A percentile compares a stretch with the other conserved stretches of the same genome.
These are phyloP conservation scores for Anniella stebbinsi DNA, from an alignment of 2,797 vertebrate genomes.

Conservation along the genomic window DNA sequence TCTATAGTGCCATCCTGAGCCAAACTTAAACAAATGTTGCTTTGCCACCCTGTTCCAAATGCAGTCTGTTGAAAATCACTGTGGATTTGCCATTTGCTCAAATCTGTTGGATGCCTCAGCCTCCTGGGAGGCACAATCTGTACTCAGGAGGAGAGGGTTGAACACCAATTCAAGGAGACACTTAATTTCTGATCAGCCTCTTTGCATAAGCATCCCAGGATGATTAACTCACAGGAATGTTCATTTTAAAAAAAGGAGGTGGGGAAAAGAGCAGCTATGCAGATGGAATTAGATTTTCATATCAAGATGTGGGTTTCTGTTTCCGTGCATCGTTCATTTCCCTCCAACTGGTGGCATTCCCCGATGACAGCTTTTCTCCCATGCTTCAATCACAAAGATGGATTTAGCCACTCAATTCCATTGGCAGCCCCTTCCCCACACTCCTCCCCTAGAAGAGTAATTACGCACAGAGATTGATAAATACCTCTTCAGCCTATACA, in stretches of 20 bases:
- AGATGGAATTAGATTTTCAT: slow-evolving; percentile 23
- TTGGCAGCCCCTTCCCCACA: neutral
- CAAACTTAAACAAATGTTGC: neutral
- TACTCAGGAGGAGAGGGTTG: slow-evolving; percentile 16
- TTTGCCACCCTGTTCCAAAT: neutral
- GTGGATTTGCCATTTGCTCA: neutral
- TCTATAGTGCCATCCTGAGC: neutral
- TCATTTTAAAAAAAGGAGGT: neutral
- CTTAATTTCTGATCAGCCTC: slow-evolving; percentile 50
- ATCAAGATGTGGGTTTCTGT: neutral
- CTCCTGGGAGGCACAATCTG: slow-evolving; percentile 9
- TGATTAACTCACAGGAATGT: slow-evolving; percentile 22
- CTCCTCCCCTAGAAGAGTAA: neutral
- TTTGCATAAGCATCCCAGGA: slow-evolving; percentile 9
- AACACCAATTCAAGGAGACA: neutral
- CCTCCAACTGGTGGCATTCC: slow-evolving; percentile 27
- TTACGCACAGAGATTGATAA: slow-evolving; percentile 51
- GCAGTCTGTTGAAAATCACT: neutral
- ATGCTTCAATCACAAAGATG: slow-evolving; percentile 42
- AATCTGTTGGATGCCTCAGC: slow-evolving; percentile 23
- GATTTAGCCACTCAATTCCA: slow-evolving; percentile 44
- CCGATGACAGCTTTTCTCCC: neutral
- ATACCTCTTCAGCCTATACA: neutral
- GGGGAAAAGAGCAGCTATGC: neutral
- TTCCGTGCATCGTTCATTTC: neutral